Evolutionary conservation across 2,797 vertebrate genomes (phyloP).

Genomic region (Oreochromis grahami): DNA sequence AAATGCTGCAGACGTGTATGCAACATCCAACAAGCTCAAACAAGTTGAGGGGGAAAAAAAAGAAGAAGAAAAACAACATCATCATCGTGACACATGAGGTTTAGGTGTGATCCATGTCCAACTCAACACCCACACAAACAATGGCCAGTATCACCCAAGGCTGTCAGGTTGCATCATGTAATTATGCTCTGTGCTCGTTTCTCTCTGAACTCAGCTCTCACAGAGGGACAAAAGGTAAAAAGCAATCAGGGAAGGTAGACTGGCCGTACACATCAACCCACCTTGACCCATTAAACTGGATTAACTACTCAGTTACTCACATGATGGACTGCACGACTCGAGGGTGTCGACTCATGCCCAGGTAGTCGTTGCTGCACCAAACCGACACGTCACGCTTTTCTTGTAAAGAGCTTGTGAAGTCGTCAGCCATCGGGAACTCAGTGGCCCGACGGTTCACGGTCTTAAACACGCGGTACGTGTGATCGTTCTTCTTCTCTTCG

Average conservation of each 20-base stretch:
- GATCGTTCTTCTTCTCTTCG: conserved; percentile 84
- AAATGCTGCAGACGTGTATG: neutral
- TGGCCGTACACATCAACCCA: neutral
- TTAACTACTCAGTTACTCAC: conserved; percentile 71
- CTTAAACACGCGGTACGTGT: conserved; percentile 92
- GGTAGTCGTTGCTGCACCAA: conserved; percentile 95
- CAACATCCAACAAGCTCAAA: neutral
- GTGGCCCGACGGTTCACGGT: conserved; percentile 88
- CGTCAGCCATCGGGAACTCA: conserved; percentile 77
- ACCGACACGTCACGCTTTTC: conserved; percentile 87
- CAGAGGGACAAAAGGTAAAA: neutral
- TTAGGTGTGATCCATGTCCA: neutral
- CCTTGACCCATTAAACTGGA: neutral
- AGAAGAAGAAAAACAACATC: neutral
- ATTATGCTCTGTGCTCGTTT: neutral
- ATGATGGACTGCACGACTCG: conserved; percentile 80
- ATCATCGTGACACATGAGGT: neutral
- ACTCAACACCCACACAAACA: conserved; percentile 7
- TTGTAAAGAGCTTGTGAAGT: conserved; percentile 78
- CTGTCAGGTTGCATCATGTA: conserved; percentile 4
- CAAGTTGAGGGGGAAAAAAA: neutral
- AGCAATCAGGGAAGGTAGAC: neutral
- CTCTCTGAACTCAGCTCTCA: neutral
- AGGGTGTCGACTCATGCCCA: conserved; percentile 93
- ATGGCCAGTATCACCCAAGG: neutral